phyloP scores from a whole-genome alignment of 2,888 invertebrate species.

The Aplocera efformata region DNA sequence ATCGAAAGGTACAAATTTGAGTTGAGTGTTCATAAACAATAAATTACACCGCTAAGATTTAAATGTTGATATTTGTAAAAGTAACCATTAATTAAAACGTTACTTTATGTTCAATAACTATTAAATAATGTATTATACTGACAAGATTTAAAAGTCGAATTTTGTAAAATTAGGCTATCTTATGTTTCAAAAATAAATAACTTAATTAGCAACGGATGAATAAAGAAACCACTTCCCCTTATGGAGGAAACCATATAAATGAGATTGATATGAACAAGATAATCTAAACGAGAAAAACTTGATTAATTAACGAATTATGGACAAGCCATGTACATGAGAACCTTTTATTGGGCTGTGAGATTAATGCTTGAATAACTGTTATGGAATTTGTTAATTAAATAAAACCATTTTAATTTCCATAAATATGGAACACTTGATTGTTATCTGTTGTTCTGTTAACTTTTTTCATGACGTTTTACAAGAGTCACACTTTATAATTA shows the following conservation, averaged over 20 bases:
- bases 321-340: background rate
- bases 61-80: too few species aligned
- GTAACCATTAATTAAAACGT: background rate
- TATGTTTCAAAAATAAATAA: constrained; percentile 21
- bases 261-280: constrained; percentile 12
- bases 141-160: background rate
- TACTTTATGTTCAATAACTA: constrained; percentile 2
- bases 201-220: constrained; percentile 21
- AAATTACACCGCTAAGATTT: too few species aligned
- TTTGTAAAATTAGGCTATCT: constrained; percentile 5
- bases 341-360: too few species aligned
- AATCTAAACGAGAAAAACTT: constrained; percentile 11
- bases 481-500: too few species aligned
- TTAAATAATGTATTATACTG: background rate
- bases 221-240: constrained; percentile 25
- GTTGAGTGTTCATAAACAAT: too few species aligned
- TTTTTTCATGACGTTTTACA: too few species aligned
- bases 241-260: constrained; percentile 23
- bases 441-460: too few species aligned
- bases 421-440: too few species aligned
- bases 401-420: too few species aligned
- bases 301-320: constrained; percentile 13
- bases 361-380: too few species aligned
- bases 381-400: too few species aligned
- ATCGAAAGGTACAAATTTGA: too few species aligned